Evolutionary conservation across 2,888 invertebrate species (phyloP), one percentile per base, ranked within the genome.

Genomic region (Dasysyrphus tricinctus): DNA sequence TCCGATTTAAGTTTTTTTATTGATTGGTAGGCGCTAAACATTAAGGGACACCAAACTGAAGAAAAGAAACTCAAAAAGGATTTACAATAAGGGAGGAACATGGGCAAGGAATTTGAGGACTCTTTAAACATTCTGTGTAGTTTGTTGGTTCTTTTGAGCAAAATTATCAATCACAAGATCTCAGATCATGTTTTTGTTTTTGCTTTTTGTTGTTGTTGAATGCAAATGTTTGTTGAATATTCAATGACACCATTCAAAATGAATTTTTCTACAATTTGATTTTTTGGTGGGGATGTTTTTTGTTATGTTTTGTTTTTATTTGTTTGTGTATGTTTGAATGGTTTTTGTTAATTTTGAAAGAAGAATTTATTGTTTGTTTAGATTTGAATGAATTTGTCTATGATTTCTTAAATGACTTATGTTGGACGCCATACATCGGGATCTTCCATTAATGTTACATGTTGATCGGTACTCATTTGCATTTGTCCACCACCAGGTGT

Each of bases 351-450:
- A 16, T 14, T 24, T 44, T 39, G 37, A 77, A 85, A 77, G 80
- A 69, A 59, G 29, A 54, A 24, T 14, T 54, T 14, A 14, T 72
- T 56, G 29, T 16, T 37, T 61, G n/a, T n/a, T 49, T 54, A 67
- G 37, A n/a, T 39, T 57, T 54, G 37, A 29, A 61, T 44, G 29
- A 57, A 74, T 39, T 81, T 19, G 29, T 63, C 37, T 32, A 72
- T 34, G 57, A 39, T 49, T 76, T 81, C 47, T 63, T 57, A 42
- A 87, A 82, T 80, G 83, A 93, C 94, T 96, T 97, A 97, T 95
- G 97, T 97, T 91, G 97, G 97, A 93, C 97, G 96, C 97, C 97
- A 97, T 91, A 97, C 97, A 94, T 97, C 97, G 88, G 97, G 97
- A 94, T 97, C 97, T 94, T 97, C 97, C 97, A 97, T 97, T 90